A percentile compares a stretch with the other conserved stretches of the same genome.
phyloP scores from a whole-genome alignment of 2,113 vertebrate genomes.

The Oryzias celebensis region DNA sequence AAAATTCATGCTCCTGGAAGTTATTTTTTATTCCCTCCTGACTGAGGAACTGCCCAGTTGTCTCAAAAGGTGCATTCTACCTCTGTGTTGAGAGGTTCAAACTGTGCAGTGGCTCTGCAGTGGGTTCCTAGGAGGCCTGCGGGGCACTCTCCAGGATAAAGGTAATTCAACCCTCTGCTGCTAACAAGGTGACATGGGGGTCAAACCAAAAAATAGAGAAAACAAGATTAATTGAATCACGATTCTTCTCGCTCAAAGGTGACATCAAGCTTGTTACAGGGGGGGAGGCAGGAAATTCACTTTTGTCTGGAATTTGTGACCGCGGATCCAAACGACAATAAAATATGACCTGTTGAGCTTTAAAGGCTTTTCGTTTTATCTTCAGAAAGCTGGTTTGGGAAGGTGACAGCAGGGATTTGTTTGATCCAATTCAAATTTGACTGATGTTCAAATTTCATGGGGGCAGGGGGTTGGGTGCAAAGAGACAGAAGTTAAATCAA shows the following conservation, averaged over 20 bases:
- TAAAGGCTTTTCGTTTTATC: constrained; percentile 74
- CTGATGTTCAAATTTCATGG: constrained; percentile 61
- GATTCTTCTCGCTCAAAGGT: constrained; percentile 47
- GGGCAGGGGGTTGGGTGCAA: background rate
- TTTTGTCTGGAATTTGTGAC: constrained; percentile 79
- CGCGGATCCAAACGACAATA: constrained; percentile 73
- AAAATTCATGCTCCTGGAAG: constrained; percentile 3
- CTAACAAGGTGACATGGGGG: constrained; percentile 47
- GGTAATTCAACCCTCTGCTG: constrained; percentile 48
- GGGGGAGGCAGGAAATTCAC: constrained; percentile 80
- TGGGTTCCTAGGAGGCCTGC: constrained; percentile 15
- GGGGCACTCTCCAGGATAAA: constrained; percentile 7
- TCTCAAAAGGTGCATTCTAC: background rate
- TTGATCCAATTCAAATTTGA: constrained; percentile 77
- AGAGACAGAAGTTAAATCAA: constrained; percentile 65
- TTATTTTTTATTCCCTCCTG: background rate
- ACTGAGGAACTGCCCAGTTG: background rate
- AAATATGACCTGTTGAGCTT: constrained; percentile 77
- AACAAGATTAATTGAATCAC: constrained; percentile 65
- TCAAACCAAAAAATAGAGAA: constrained; percentile 43
- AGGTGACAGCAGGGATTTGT: constrained; percentile 74
- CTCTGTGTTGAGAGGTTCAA: constrained; percentile 9
- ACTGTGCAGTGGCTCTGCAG: constrained; percentile 1
- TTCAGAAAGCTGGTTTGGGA: constrained; percentile 76
- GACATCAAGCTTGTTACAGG: constrained; percentile 71